Evolutionary conservation across 2,888 invertebrate genomes (phyloP), one percentile per base, ranked within the genome.

Genomic region (Chrysomela aeneicollis): DNA sequence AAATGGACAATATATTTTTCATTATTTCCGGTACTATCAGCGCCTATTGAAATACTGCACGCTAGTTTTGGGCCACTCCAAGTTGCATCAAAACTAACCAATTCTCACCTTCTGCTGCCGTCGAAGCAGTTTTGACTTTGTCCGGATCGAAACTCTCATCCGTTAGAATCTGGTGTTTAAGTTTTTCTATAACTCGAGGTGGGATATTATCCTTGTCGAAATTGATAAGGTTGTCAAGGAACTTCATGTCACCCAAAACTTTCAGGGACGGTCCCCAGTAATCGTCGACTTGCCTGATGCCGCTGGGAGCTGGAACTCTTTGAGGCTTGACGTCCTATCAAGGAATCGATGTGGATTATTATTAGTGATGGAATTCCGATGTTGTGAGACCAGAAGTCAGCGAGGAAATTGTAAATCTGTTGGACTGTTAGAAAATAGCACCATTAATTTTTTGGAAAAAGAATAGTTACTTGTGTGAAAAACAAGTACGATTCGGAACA

Each of bases 181-280:
- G 87, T 76, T 90, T 92, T 79, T 93, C 91, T 85, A 97, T 97
- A 1, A 94, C 88, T 0, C 87, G 81, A 0, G 91, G 89, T 0
- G 93, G 89, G 71, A 98, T 97, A 78, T 95, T 95, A 76, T 98
- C 98, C 81, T 95, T 97, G 78, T 98, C 97, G 75, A 91, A 98
- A 74, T 90, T 88, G 42, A 95, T 87, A 59, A 99, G 85, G 17
- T 89, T 88, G 70, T 98, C 96, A 60, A 98, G 83, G 79, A 98
- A 98, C 79, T 93, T 95, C 72, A 95, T 91, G 79, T 98, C 97
- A 66, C 94, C 93, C 1, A 98, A 85, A 17, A 95, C 82, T 79
- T 93, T 92, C 77, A 95, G 91, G 0, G 97, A 95, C 0, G 95
- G 90, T 0, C 92, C 92, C 98, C 98, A 98, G 78, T 90, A 98